These are phyloP conservation scores for Athripsodes cinereus DNA, from an alignment of 2,888 invertebrate species.

Conservation along the genomic window DNA sequence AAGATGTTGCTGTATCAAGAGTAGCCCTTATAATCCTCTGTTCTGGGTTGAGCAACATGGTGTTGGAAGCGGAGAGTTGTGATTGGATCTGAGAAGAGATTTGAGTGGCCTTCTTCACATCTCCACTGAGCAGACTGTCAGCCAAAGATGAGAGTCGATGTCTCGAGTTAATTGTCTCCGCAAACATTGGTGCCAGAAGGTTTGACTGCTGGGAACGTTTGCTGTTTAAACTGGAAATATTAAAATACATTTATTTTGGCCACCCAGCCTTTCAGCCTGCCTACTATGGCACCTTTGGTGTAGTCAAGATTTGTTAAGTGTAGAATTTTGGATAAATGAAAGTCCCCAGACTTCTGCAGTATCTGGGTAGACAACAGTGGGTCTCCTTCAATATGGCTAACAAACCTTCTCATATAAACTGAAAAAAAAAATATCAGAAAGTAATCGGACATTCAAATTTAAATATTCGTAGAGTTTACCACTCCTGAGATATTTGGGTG, in stretches of 20 bases:
- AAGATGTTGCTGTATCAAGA: slow-evolving; percentile 2
- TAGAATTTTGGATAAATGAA: no score
- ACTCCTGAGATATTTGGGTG: no score
- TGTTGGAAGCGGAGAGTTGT: neutral
- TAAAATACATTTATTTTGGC: neutral
- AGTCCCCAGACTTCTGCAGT: no score
- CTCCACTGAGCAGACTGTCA: neutral
- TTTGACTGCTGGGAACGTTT: slow-evolving; percentile 37
- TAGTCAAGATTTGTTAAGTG: no score
- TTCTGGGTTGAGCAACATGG: neutral
- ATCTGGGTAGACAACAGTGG: no score
- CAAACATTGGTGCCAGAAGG: slow-evolving; percentile 57
- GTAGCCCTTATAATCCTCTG: slow-evolving; percentile 7
- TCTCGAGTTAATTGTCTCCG: slow-evolving; percentile 43
- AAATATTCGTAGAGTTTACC: no score
- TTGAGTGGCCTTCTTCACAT: neutral
- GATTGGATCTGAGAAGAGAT: neutral
- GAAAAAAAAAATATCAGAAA: no score
- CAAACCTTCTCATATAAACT: no score
- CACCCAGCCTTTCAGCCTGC: no score
- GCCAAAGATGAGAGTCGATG: slow-evolving; percentile 30
- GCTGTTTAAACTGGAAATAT: slow-evolving; percentile 12
- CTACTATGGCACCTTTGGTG: no score
- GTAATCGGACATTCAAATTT: no score
- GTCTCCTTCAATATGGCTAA: no score